Conservation (phyloP, 2,797 vertebrate species). For the Sibirionetta formosa region DNA sequence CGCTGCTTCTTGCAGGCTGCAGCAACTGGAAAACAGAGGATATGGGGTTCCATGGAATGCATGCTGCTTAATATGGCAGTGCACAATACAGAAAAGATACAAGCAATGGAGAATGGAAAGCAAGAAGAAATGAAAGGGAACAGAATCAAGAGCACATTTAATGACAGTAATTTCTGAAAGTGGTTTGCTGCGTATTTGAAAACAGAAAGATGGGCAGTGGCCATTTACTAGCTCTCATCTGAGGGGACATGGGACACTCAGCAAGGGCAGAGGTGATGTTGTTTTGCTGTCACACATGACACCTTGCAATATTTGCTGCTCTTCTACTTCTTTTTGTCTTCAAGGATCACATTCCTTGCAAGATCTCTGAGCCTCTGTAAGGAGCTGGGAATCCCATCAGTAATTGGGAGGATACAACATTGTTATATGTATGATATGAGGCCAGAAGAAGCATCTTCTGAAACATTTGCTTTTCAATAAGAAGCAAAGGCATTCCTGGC, state of each 20-base stretch:
- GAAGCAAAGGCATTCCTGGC: not conserved
- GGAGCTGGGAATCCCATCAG: not conserved
- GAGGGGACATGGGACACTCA: not conserved
- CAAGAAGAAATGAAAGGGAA: not conserved
- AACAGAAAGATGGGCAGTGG: not conserved
- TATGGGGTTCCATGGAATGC: not conserved
- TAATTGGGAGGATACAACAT: not conserved
- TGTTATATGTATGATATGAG: not conserved
- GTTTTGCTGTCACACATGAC: not conserved
- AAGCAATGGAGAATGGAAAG: not conserved
- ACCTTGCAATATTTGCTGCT: not conserved
- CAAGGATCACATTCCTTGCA: not conserved
- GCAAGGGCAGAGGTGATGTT: not conserved
- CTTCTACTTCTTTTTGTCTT: not conserved
- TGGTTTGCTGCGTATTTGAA: not conserved
- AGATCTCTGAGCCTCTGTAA: not conserved
- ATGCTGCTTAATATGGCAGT: not conserved
- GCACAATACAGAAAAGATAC: not conserved
- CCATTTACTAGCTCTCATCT: not conserved
- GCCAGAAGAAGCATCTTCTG: slow-evolving; percentile 11
- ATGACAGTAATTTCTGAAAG: not conserved
- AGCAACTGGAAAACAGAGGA: not conserved
- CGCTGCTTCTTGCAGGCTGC: not conserved
- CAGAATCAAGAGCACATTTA: not conserved
- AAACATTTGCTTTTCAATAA: slow-evolving; percentile 21